Conservation (phyloP, 2,797 vertebrate genomes). For the Pseudotriccus pelzelni region DNA sequence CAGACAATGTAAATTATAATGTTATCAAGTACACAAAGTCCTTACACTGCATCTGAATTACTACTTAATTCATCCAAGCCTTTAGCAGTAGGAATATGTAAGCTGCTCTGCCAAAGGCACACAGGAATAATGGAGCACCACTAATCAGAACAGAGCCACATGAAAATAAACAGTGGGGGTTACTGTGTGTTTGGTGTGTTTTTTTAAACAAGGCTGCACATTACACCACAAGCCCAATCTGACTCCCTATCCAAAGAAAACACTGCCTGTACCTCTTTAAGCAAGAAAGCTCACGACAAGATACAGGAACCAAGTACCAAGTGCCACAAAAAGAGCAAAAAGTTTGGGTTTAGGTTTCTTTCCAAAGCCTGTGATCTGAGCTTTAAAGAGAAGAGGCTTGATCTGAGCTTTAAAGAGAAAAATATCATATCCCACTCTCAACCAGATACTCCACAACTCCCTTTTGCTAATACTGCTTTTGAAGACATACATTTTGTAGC, state of each 20-base stretch:
- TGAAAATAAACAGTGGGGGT: neutral
- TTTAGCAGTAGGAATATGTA: neutral
- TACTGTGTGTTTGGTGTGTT: neutral
- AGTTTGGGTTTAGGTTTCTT: neutral
- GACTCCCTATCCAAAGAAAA: neutral
- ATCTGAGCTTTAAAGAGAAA: neutral
- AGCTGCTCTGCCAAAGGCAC: neutral
- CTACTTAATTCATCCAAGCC: neutral
- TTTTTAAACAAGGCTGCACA: neutral
- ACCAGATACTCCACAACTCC: neutral
- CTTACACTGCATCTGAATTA: neutral
- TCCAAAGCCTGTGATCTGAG: neutral
- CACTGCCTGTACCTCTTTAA: neutral
- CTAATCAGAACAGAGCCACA: neutral
- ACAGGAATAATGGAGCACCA: neutral
- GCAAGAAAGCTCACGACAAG: neutral
- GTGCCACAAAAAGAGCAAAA: neutral
- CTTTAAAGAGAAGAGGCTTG: neutral
- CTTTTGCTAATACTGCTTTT: neutral
- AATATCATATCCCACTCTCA: neutral
- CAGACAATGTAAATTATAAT: neutral
- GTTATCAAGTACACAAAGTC: neutral
- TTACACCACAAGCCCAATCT: neutral
- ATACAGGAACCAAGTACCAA: neutral
- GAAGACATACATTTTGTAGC: neutral